Percentiles rank a stretch among this genome's conserved stretches.
These are phyloP conservation scores for Meriones psammophilus DNA, from an alignment of 2,797 vertebrate species.

Conservation along the genomic window DNA sequence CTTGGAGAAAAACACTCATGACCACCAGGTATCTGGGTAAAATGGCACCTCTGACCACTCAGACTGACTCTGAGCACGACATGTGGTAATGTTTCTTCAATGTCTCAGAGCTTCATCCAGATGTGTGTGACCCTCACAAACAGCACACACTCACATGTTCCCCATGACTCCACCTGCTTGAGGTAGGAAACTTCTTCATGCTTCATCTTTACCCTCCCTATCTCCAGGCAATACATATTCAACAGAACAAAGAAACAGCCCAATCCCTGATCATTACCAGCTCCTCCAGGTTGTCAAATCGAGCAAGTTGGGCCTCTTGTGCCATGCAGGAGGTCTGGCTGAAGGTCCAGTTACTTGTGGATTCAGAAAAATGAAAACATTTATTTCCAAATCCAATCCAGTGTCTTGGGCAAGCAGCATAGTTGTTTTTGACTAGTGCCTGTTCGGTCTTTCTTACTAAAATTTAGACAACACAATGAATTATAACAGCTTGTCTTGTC, in stretches of 20 bases:
- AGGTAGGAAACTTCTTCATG: no score
- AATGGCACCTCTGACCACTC: no score
- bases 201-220: neutral
- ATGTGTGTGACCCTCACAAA: neutral
- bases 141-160: neutral
- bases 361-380: conserved; percentile 76
- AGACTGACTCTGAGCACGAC: neutral
- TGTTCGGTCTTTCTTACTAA: fast-evolving
- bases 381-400: conserved; percentile 64
- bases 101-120: neutral
- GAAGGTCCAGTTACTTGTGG: neutral
- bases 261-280: conserved; percentile 23
- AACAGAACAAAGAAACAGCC: neutral
- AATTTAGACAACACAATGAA: neutral
- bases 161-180: neutral
- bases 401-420: neutral
- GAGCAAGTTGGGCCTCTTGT: neutral
- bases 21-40: no score
- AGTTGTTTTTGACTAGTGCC: fast-evolving
- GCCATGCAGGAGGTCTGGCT: neutral
- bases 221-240: neutral
- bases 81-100: neutral
- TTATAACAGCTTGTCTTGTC: neutral
- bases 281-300: conserved; percentile 30
- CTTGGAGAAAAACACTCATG: neutral